phyloP scores from a whole-genome alignment of 2,113 vertebrate genomes.

The Eptesicus fuscus region DNA sequence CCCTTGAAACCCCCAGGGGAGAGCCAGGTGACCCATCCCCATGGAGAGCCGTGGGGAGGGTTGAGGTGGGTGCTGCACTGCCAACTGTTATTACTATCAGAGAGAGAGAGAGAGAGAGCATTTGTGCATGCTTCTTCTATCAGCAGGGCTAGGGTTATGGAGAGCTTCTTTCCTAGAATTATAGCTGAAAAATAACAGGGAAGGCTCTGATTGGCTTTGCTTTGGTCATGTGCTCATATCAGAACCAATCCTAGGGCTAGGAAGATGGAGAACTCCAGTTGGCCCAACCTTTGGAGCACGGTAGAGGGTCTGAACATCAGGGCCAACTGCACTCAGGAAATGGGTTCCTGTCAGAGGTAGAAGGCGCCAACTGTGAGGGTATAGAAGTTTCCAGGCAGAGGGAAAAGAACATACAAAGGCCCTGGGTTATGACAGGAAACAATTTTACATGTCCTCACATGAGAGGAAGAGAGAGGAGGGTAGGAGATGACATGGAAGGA shows the following conservation, averaged over 20 bases:
- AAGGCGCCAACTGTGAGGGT: not conserved
- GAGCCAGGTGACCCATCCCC: not conserved
- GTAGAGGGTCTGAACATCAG: not conserved
- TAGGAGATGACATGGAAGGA: not conserved
- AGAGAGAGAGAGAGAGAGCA: not conserved
- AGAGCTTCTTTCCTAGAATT: not conserved
- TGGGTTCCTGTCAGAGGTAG: not conserved
- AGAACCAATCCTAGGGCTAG: not conserved
- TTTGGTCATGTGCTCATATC: not conserved
- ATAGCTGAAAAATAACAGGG: not conserved
- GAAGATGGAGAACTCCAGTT: not conserved
- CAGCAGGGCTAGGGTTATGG: not conserved
- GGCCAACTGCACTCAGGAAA: not conserved
- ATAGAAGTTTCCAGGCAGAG: not conserved
- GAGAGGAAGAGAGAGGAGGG: not conserved
- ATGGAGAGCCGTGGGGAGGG: not conserved
- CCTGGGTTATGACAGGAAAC: not conserved
- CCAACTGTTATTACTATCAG: no score
- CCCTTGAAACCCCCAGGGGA: not conserved
- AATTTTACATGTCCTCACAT: not conserved
- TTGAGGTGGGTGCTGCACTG: not conserved
- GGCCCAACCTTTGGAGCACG: not conserved
- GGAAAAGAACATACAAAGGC: not conserved
- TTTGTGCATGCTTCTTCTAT: not conserved
- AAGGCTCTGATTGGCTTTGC: not conserved